Percentiles rank a stretch among this genome's conserved stretches.
phyloP scores from a whole-genome alignment of 2,888 invertebrate species.

The Leptopilina syphax region DNA sequence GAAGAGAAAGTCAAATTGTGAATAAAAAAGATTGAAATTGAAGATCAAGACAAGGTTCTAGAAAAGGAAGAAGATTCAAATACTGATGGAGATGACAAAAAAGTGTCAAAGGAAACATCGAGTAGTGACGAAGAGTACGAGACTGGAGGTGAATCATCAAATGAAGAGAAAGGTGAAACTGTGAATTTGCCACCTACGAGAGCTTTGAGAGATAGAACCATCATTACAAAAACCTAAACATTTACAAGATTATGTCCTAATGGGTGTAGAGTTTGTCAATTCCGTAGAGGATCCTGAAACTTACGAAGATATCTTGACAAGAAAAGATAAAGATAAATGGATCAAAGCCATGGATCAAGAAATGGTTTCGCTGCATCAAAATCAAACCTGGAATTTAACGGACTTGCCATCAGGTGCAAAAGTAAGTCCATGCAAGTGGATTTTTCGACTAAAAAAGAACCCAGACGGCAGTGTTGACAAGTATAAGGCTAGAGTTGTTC shows the following conservation, averaged over 20 bases:
- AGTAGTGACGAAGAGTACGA: not conserved
- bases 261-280: constrained; percentile 45
- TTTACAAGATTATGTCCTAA: constrained; percentile 44
- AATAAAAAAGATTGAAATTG: constrained; percentile 19
- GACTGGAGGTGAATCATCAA: not conserved
- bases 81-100: not conserved
- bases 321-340: constrained; percentile 53
- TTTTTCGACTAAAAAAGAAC: constrained; percentile 58
- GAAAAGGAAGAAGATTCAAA: not conserved
- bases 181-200: not conserved
- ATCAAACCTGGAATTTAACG: constrained; percentile 62
- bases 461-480: constrained; percentile 61
- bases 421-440: constrained; percentile 58
- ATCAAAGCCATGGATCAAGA: constrained; percentile 61
- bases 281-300: constrained; percentile 42
- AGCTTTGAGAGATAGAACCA: constrained; percentile 47
- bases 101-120: not conserved
- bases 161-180: not conserved
- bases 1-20: constrained; percentile 34
- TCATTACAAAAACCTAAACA: constrained; percentile 48
- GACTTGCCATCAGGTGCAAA: constrained; percentile 58
- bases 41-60: not conserved
- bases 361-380: constrained; percentile 63
- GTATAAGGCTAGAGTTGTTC: constrained; percentile 64
- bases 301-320: constrained; percentile 47